Percentiles rank a stretch among this genome's conserved stretches.
Conservation (phyloP, 2,888 invertebrate species). For the Scaptomyza polygonia region DNA sequence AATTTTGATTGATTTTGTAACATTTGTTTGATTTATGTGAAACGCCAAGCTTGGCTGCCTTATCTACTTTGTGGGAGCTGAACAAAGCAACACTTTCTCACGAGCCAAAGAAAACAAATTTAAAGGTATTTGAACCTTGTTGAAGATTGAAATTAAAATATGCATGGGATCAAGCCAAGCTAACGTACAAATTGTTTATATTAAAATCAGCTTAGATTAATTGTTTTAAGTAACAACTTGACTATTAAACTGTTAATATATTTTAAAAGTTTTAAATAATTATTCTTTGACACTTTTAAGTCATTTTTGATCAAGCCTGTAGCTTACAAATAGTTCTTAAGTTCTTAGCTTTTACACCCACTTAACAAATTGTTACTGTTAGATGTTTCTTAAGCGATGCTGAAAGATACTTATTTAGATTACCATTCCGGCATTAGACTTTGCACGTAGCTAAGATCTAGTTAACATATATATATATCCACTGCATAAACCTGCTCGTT, state of each 20-base stretch:
- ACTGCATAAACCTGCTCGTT: slow-evolving; percentile 5
- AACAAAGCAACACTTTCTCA: slow-evolving; percentile 24
- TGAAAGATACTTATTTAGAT: slow-evolving; percentile 15
- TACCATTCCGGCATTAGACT: slow-evolving; percentile 7
- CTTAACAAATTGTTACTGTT: too few species aligned
- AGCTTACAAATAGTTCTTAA: too few species aligned
- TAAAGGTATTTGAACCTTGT: slow-evolving; percentile 1
- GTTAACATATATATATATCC: slow-evolving; percentile 9
- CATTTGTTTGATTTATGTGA: slow-evolving; percentile 44
- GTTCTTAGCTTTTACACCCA: too few species aligned
- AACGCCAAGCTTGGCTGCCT: slow-evolving; percentile 7
- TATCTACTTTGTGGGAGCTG: slow-evolving; percentile 9
- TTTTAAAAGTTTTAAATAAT: background rate
- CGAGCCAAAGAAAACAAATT: slow-evolving; percentile 4
- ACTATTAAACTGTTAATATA: background rate
- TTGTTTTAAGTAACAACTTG: too few species aligned
- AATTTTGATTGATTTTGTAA: slow-evolving; percentile 68
- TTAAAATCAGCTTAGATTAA: too few species aligned
- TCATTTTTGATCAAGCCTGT: too few species aligned
- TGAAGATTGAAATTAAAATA: background rate
- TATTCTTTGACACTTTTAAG: too few species aligned
- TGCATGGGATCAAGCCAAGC: background rate
- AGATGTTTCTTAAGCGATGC: background rate
- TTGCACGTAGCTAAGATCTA: slow-evolving; percentile 20
- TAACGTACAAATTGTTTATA: too few species aligned